phyloP scores from a whole-genome alignment of 2,797 vertebrate genomes.

The Hoplostethus atlanticus region DNA sequence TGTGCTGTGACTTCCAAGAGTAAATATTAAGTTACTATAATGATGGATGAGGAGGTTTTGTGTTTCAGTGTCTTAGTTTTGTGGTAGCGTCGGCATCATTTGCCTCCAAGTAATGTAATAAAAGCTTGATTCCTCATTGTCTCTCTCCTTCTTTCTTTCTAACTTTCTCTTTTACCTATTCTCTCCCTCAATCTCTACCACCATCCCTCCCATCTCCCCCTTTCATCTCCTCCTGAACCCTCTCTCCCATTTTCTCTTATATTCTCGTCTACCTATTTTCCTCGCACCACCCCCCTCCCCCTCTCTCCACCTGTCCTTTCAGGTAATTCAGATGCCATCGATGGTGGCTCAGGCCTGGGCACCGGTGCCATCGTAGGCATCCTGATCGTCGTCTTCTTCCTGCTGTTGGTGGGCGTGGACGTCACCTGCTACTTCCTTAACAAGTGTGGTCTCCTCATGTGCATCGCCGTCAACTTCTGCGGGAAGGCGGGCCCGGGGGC shows the following conservation, averaged over 20 bases:
- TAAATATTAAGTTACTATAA: conserved; percentile 11
- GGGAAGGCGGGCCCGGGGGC: conserved; percentile 93
- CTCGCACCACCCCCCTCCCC: conserved; percentile 30
- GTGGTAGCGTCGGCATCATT: neutral
- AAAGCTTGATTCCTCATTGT: conserved; percentile 56
- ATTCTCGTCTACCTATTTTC: conserved; percentile 39
- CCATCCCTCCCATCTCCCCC: neutral
- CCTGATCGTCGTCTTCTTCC: conserved; percentile 94
- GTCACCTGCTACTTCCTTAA: conserved; percentile 99
- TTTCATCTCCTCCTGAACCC: conserved; percentile 28
- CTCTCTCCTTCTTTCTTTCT: conserved; percentile 60
- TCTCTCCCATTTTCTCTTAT: conserved; percentile 36
- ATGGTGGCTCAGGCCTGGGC: conserved; percentile 86
- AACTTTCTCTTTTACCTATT: conserved; percentile 52
- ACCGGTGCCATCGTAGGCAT: conserved; percentile 97
- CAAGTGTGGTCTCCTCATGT: conserved; percentile 98
- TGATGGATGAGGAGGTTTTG: conserved; percentile 15
- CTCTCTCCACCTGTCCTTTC: conserved; percentile 34
- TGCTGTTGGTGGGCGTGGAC: conserved; percentile 93
- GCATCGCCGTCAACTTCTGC: conserved; percentile 96
- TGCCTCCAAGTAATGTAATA: conserved; percentile 18
- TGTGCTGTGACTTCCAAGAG: conserved; percentile 21
- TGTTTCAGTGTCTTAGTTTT: neutral
- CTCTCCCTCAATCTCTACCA: conserved; percentile 31
- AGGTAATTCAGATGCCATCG: conserved; percentile 79